These are phyloP conservation scores for Protophormia terraenovae DNA, from an alignment of 2,888 invertebrate genomes.

Conservation along the genomic window DNA sequence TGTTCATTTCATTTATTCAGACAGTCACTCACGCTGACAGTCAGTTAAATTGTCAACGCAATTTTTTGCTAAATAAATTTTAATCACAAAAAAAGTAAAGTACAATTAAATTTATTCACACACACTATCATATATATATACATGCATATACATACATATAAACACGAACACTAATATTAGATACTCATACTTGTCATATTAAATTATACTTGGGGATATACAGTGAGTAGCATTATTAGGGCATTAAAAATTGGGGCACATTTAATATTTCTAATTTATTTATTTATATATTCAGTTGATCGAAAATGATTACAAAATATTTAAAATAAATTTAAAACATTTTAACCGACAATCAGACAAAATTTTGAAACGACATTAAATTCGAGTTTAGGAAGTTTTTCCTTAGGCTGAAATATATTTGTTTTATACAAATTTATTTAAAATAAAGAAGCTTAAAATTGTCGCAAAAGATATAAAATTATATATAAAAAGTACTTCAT, in stretches of 20 bases:
- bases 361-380: background rate
- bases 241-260: no score
- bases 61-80: conserved; percentile 70
- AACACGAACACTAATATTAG: conserved; percentile 1
- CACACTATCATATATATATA: no score
- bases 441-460: background rate
- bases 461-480: no score
- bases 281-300: no score
- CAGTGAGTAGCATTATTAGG: background rate
- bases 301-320: background rate
- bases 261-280: no score
- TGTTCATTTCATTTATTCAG: conserved; percentile 44
- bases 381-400: no score
- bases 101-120: conserved; percentile 38
- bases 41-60: conserved; percentile 75
- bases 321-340: background rate
- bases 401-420: no score
- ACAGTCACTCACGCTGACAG: conserved; percentile 52
- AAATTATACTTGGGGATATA: conserved; percentile 10
- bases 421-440: no score
- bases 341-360: background rate
- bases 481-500: background rate
- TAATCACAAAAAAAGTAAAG: conserved; percentile 56
- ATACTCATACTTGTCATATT: conserved; percentile 8
- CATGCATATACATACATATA: background rate